Conservation (phyloP, 53 echinoderm and acorn worm species). For the Paracentrotus lividus region DNA sequence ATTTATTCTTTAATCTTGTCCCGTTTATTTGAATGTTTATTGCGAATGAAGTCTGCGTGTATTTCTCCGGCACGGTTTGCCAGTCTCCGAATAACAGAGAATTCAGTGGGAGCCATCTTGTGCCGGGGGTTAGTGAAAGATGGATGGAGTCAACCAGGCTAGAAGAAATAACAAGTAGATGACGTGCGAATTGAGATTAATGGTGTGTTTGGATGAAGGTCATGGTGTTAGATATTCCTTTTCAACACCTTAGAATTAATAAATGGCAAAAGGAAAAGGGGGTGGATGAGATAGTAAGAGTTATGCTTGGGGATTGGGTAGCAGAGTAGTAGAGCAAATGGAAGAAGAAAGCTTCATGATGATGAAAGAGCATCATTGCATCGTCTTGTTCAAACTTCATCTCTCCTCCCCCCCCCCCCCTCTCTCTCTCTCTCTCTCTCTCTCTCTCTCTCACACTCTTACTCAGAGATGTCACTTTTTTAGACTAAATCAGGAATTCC, state of each 20-base stretch:
- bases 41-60: constrained; percentile 54
- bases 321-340: background rate
- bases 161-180: constrained; percentile 21
- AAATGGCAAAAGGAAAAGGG: background rate
- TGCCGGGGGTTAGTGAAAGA: background rate
- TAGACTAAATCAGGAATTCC: no score
- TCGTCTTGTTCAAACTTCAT: no score
- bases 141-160: background rate
- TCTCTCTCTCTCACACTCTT: background rate
- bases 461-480: background rate
- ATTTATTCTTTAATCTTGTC: constrained; percentile 64
- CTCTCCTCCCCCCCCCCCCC: background rate
- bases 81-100: background rate
- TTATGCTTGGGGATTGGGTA: background rate
- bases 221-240: constrained; percentile 18
- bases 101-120: background rate
- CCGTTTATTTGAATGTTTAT: constrained; percentile 70
- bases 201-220: constrained; percentile 10
- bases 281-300: background rate
- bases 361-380: background rate
- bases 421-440: background rate
- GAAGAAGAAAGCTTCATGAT: background rate
- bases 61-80: constrained; percentile 27
- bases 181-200: constrained; percentile 54
- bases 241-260: constrained; percentile 34